Evolutionary conservation across 2,113 vertebrate species (phyloP).

Genomic region (Lanius collurio): DNA sequence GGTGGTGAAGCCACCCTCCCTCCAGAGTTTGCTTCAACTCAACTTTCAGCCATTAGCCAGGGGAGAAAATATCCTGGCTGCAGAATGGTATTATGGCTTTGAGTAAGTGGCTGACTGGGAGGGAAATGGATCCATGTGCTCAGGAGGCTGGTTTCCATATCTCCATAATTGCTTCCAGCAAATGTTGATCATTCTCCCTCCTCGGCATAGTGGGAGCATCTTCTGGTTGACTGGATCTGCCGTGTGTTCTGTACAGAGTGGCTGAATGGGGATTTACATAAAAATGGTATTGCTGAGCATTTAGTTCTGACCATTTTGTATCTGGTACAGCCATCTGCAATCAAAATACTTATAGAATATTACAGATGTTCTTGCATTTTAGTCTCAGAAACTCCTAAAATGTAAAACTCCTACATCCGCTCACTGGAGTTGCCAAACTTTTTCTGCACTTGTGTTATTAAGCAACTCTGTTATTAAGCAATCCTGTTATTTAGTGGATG

Average conservation of each 20-base stretch:
- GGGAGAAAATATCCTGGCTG: neutral
- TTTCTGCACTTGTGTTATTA: constrained; percentile 17
- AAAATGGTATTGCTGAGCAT: constrained; percentile 36
- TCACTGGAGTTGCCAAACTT: neutral
- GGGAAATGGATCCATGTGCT: neutral
- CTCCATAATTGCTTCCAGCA: neutral
- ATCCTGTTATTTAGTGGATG: neutral
- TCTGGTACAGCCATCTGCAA: constrained; percentile 38
- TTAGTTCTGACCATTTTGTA: constrained; percentile 29
- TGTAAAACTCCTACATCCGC: neutral
- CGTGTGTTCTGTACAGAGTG: neutral
- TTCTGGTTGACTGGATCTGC: constrained; percentile 22
- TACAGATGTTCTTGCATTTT: constrained; percentile 38
- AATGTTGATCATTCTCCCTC: neutral
- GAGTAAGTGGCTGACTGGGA: neutral
- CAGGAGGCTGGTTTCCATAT: neutral
- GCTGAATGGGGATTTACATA: constrained; percentile 21
- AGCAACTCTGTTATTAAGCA: constrained; percentile 43
- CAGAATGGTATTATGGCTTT: neutral
- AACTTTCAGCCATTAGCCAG: neutral
- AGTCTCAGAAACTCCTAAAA: constrained; percentile 2
- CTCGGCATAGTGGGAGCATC: neutral
- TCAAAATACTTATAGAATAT: neutral
- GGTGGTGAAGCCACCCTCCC: neutral
- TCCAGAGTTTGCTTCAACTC: neutral